Percentiles rank a stretch among this genome's conserved stretches.
phyloP scores from a whole-genome alignment of 2,113 vertebrate species.

The Naja naja region DNA sequence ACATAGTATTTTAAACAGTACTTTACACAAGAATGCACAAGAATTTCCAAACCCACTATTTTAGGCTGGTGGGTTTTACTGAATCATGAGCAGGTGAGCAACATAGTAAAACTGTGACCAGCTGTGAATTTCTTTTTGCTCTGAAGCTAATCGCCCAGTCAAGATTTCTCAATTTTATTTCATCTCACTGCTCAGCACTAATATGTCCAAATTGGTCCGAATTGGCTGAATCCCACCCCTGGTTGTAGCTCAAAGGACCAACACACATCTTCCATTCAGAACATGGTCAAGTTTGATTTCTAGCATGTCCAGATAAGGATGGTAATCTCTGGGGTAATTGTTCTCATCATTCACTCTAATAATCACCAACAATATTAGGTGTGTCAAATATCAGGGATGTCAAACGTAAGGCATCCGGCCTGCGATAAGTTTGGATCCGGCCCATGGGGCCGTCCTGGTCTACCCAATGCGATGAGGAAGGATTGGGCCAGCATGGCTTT shows the following conservation, averaged over 20 bases:
- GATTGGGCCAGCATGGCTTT: too few relatives aligned
- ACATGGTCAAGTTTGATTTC: background rate
- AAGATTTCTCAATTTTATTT: background rate
- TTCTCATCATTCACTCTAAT: background rate
- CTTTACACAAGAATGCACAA: background rate
- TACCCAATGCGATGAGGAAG: too few relatives aligned
- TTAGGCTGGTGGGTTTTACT: background rate
- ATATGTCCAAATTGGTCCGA: background rate
- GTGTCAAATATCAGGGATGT: too few relatives aligned
- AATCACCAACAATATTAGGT: background rate
- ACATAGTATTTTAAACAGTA: background rate
- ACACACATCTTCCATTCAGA: background rate
- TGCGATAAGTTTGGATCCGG: too few relatives aligned
- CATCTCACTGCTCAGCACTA: background rate
- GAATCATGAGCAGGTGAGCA: background rate
- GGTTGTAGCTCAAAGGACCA: background rate
- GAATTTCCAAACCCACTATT: background rate
- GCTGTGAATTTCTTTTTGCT: background rate
- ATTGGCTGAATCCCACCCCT: too few relatives aligned
- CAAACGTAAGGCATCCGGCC: too few relatives aligned
- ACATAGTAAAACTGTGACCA: background rate
- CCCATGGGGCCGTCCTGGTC: too few relatives aligned
- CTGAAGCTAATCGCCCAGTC: background rate
- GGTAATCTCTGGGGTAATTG: background rate
- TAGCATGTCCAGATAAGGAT: background rate